Conservation (phyloP, 2,797 vertebrate species). For the Esox masquinongy region DNA sequence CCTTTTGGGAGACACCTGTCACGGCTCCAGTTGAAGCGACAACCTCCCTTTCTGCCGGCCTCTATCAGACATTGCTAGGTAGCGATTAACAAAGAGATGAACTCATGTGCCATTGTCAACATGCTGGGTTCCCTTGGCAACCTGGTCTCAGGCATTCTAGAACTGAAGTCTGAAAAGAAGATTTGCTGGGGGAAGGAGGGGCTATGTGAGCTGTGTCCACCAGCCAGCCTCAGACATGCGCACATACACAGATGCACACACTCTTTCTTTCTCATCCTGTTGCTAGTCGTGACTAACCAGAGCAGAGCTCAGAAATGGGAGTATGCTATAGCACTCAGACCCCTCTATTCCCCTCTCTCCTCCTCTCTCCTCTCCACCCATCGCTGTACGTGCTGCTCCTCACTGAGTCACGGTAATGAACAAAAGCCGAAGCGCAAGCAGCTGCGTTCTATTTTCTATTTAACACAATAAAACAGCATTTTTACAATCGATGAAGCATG, state of each 20-base stretch:
- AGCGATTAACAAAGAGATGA: slow-evolving; percentile 71
- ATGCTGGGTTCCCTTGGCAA: slow-evolving; percentile 70
- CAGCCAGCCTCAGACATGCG: background rate
- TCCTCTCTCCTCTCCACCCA: background rate
- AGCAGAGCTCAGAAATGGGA: slow-evolving; percentile 42
- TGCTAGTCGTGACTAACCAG: slow-evolving; percentile 73
- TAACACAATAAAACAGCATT: background rate
- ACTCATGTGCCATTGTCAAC: slow-evolving; percentile 65
- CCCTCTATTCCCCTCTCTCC: background rate
- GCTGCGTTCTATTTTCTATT: slow-evolving; percentile 30
- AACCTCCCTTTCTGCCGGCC: slow-evolving; percentile 1
- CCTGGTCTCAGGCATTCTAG: slow-evolving; percentile 60
- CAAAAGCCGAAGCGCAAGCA: slow-evolving; percentile 24
- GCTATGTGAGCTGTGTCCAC: slow-evolving; percentile 16
- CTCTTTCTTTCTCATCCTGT: slow-evolving; percentile 44
- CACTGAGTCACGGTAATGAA: slow-evolving; percentile 39
- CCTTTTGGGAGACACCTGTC: slow-evolving; percentile 12
- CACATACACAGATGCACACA: slow-evolving; percentile 15
- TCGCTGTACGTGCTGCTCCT: slow-evolving; percentile 41
- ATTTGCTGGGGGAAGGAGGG: slow-evolving; percentile 29
- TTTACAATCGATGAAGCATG: slow-evolving; percentile 17
- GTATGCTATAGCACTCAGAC: slow-evolving; percentile 34
- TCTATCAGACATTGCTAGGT: slow-evolving; percentile 38
- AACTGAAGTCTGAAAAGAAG: slow-evolving; percentile 49
- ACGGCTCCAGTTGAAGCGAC: slow-evolving; percentile 12